Base-by-base conservation (phyloP, 2,797 vertebrate genomes). In the Gallirallus australis region DNA sequence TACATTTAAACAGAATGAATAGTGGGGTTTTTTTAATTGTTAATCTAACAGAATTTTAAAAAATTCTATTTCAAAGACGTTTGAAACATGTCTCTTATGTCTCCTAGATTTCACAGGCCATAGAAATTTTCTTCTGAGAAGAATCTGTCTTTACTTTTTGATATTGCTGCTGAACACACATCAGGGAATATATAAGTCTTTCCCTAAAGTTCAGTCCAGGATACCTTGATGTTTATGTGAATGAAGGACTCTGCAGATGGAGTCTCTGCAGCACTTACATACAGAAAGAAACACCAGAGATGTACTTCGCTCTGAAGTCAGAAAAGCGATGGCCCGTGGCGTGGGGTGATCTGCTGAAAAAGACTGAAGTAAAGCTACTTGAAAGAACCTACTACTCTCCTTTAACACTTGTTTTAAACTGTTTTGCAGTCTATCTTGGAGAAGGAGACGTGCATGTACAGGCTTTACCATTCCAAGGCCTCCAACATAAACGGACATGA, bases 61-160 rank as follows among this genome's bases (percentile, higher is more conserved):
- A 37, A 57, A 20, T 8, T 30, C 3, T 23, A 11, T 52, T 57
- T 60, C n/a, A 13, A 33, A 57, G 19, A 30, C 6, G 42, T 73
- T 81, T 93, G 50, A 94, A 45, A 52, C 39, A 8, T 4, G 5
- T 87, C 50, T 94, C 42, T 79, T 25, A 14, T 92, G 86, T 68
- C 73, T 91, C 75, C 52, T 97, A 99, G 99, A 98, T 99, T 99
- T 98, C 99, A 99, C 98, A 99, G 99, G 97, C 99, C 99, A 96
- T 99, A 99, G 98, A 98, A 98, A 98, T 98, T 99, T 99, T 99
- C 99, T 99, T 99, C 99, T 98, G 98, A 99, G 99, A 99, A 99
- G 99, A 99, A 99, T 98, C 98, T 98, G 98, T 98, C 97, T 97
- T 98, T 98, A 98, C 97, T 97, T 98, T 98, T 98, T 98, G 98